A percentile compares a stretch with the other conserved stretches of the same genome.
phyloP scores from a whole-genome alignment of 2,113 vertebrate genomes.

The Sinosuthora webbiana region DNA sequence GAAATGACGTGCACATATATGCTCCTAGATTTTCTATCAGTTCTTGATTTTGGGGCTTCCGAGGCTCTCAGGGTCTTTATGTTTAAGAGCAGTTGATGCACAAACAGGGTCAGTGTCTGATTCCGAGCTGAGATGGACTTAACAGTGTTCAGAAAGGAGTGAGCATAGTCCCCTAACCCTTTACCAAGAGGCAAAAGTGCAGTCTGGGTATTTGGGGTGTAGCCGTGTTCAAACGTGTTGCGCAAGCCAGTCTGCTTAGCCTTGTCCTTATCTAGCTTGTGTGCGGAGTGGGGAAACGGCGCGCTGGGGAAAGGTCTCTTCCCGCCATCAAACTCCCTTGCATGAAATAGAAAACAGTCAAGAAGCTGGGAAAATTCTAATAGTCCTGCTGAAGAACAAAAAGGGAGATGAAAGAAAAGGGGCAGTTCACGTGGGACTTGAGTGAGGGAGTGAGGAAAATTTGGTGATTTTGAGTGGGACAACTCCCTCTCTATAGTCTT shows the following conservation, averaged over 20 bases:
- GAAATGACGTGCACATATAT: background rate
- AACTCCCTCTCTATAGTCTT: background rate
- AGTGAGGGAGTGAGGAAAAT: background rate
- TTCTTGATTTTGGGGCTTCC: background rate
- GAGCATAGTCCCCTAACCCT: background rate
- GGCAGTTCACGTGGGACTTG: background rate
- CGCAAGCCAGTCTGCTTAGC: background rate
- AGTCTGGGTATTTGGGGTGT: background rate
- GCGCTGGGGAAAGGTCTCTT: background rate
- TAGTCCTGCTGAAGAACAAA: background rate
- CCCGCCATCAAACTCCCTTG: background rate
- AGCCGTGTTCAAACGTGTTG: background rate
- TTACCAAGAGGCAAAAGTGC: background rate
- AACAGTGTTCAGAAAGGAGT: background rate
- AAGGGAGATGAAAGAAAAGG: background rate
- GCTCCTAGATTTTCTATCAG: accelerated
- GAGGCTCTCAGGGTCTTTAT: background rate
- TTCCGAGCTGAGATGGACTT: background rate
- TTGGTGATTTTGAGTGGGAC: background rate
- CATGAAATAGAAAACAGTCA: background rate
- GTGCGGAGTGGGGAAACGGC: background rate
- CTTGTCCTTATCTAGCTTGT: background rate
- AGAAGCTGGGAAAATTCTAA: background rate
- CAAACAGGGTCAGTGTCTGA: background rate
- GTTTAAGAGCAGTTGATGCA: background rate